Conservation (phyloP, 2,888 invertebrate species). For the Escarpia spicata region DNA sequence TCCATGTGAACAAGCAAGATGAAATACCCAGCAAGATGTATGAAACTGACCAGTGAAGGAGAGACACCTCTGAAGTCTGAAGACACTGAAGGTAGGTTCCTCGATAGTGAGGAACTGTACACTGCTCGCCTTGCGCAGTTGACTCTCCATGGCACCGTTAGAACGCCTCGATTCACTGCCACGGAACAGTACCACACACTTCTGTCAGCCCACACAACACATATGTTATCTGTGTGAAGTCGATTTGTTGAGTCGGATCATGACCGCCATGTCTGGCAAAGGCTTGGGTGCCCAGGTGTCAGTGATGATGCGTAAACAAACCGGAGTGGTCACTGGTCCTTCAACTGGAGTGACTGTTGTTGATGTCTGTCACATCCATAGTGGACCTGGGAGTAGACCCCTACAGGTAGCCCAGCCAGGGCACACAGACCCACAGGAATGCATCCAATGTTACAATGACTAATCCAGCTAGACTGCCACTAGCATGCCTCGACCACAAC, state of each 20-base stretch:
- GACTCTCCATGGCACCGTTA: background rate
- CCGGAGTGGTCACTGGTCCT: background rate
- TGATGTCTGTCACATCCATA: background rate
- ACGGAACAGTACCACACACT: background rate
- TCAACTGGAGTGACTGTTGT: background rate
- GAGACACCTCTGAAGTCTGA: constrained; percentile 24
- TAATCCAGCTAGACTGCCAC: background rate
- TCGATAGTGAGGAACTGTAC: constrained; percentile 26
- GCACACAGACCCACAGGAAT: background rate
- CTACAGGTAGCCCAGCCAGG: background rate
- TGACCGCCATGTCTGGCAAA: background rate
- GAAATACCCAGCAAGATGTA: background rate
- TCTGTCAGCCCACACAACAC: background rate
- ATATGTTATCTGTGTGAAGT: background rate
- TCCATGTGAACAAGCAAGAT: background rate
- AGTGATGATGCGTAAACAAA: background rate
- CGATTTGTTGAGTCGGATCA: background rate
- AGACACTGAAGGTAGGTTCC: constrained; percentile 21
- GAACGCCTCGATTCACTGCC: background rate
- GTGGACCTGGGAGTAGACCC: background rate
- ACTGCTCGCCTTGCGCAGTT: constrained; percentile 25
- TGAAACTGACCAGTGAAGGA: background rate
- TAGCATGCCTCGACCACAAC: background rate
- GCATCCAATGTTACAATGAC: background rate
- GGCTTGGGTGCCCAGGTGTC: background rate